These are phyloP conservation scores for Copidosoma floridanum DNA, from an alignment of 1,140 invertebrate genomes.

Conservation along the genomic window DNA sequence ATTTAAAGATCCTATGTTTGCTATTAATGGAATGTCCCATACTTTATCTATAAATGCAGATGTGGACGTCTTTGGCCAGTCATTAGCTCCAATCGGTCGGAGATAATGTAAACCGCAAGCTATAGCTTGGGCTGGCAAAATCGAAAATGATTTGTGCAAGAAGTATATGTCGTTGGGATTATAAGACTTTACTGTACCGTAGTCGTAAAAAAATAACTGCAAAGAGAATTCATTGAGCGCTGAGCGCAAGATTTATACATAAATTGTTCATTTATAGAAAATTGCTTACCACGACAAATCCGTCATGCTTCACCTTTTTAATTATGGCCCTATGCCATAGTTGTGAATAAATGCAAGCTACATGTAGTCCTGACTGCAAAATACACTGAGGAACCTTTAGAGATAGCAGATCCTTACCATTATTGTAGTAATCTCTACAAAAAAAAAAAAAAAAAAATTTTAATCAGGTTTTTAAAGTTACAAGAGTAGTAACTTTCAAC, in stretches of 20 bases:
- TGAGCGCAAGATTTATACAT: too few relatives aligned
- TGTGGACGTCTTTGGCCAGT: slow-evolving; percentile 34
- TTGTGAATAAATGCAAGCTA: slow-evolving; percentile 42
- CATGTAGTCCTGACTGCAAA: slow-evolving; percentile 43
- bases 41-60: slow-evolving; percentile 30
- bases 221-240: too few relatives aligned
- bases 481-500: too few relatives aligned
- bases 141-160: slow-evolving; percentile 41
- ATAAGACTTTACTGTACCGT: slow-evolving; percentile 45
- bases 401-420: background rate
- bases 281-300: slow-evolving; percentile 34
- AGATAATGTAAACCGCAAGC: slow-evolving; percentile 46
- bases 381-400: slow-evolving; percentile 41
- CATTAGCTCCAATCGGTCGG: slow-evolving; percentile 30
- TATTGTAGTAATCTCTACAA: slow-evolving; percentile 43
- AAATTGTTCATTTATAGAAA: too few relatives aligned
- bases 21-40: slow-evolving; percentile 28
- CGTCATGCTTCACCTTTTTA: slow-evolving; percentile 39
- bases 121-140: slow-evolving; percentile 46
- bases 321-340: slow-evolving; percentile 49
- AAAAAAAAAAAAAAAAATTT: slow-evolving; percentile 16
- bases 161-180: slow-evolving; percentile 36
- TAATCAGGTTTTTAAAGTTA: background rate
- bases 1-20: slow-evolving; percentile 26
- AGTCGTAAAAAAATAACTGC: slow-evolving; percentile 51